phyloP scores from a whole-genome alignment of 2,113 vertebrate species.

The Rostratula benghalensis region DNA sequence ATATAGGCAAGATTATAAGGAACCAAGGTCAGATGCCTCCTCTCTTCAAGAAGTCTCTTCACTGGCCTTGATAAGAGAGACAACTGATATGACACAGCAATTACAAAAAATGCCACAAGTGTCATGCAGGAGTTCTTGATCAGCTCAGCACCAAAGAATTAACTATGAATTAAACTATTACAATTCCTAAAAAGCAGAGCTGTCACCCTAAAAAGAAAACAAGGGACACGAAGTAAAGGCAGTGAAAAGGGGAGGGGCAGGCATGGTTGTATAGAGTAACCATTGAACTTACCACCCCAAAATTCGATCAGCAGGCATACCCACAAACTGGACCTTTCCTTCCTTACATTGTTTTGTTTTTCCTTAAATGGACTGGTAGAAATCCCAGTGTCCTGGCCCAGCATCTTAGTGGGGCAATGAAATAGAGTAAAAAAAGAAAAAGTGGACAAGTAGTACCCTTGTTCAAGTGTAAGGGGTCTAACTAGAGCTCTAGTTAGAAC shows the following conservation, averaged over 20 bases:
- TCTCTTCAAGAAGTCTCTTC: not conserved
- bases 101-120: not conserved
- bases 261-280: constrained; percentile 59
- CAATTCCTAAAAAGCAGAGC: constrained; percentile 36
- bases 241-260: constrained; percentile 52
- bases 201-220: constrained; percentile 46
- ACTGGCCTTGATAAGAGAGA: not conserved
- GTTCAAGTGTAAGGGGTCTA: constrained; percentile 59
- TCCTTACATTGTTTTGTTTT: constrained; percentile 69
- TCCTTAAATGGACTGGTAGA: constrained; percentile 70
- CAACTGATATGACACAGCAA: constrained; percentile 9
- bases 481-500: constrained; percentile 59
- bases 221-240: constrained; percentile 33
- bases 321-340: constrained; percentile 67
- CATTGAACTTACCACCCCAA: constrained; percentile 68
- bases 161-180: not conserved
- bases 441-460: constrained; percentile 62
- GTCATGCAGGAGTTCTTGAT: constrained; percentile 50
- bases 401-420: constrained; percentile 69
- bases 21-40: not conserved
- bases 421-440: constrained; percentile 66
- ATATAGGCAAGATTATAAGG: not conserved
- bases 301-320: constrained; percentile 65
- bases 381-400: constrained; percentile 70
- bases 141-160: constrained; percentile 8